phyloP scores from a whole-genome alignment of 2,113 vertebrate species.

The Pithys albifrons region DNA sequence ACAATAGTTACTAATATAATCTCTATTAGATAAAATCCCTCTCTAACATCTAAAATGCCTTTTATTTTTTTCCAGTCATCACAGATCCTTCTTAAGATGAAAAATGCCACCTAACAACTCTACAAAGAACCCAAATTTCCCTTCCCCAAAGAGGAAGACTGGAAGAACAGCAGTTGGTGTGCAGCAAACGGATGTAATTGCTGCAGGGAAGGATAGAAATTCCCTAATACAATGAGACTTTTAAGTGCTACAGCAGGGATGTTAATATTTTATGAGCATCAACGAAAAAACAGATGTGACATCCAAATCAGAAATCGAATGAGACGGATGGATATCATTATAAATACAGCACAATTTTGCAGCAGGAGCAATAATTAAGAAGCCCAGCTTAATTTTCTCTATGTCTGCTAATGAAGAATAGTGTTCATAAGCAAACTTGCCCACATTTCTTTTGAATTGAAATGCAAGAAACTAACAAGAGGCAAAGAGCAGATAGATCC shows the following conservation, averaged over 20 bases:
- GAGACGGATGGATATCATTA: not conserved
- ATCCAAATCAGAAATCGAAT: constrained; percentile 2
- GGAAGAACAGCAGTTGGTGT: not conserved
- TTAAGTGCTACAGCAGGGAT: constrained; percentile 36
- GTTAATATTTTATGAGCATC: constrained; percentile 62
- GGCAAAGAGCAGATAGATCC: constrained; percentile 11
- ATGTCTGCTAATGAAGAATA: constrained; percentile 2
- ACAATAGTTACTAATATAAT: not conserved
- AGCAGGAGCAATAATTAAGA: constrained; percentile 3
- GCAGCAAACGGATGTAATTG: constrained; percentile 1
- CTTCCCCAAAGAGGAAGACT: not conserved
- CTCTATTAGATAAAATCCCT: not conserved
- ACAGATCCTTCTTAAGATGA: not conserved
- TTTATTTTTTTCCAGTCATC: not conserved
- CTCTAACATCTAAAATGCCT: not conserved
- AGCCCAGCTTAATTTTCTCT: constrained; percentile 11
- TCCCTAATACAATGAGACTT: constrained; percentile 44
- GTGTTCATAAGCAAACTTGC: not conserved
- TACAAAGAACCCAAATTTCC: not conserved
- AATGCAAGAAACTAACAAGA: not conserved
- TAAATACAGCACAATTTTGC: not conserved
- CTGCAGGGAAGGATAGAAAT: constrained; percentile 49
- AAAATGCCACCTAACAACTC: not conserved
- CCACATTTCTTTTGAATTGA: not conserved
- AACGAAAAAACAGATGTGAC: not conserved